Evolutionary conservation across 1,140 invertebrate genomes (phyloP), one percentile per base, ranked within the genome.

Genomic region (Lethrus apterus): DNA sequence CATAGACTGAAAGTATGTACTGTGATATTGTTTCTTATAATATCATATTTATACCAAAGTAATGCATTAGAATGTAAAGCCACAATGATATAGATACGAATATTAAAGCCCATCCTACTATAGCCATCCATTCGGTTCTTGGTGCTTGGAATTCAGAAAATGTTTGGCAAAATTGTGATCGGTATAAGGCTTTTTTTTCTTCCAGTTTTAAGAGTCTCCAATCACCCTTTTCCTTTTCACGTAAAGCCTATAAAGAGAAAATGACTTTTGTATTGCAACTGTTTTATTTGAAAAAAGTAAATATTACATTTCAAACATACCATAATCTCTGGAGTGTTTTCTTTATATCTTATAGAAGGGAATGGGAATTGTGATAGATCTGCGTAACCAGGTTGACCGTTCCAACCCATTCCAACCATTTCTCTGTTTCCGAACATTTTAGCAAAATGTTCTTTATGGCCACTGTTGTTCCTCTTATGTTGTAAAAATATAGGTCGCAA

Each of bases 291-390:
- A 26, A 7, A 7, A 5, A 33, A 8, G 14, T 33, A 33, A 11
- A 33, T 8, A 33, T 33, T 33, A 11, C 5, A 11, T 11, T 15
- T 14, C 14, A 1, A 33, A 46, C 48, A 54, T 66, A 77, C 76
- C 64, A 66, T 45, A 58, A 79, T 61, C 43, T 83, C 80, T 3
- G 78, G 64, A 5, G 77, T 77, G 11, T 70, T 67, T 65, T 79
- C 71, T 60, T 73, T 78, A 59, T 78, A 90, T 35, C 85, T 66
- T 47, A 89, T 75, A n/a, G 83, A 79, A 24, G 86, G 86, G 59
- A 77, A 74, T 1, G 86, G 86, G 46, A 70, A 77, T 38, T 77
- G 75, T 3, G 56, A 4, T 17, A 68, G 55, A 60, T 90, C 86
- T 4, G 76, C 55, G 55, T 89, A 90, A 21, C 23, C 59, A 4